Base-by-base conservation (phyloP, 2,888 invertebrate species). In the Campaea margaritaria region DNA sequence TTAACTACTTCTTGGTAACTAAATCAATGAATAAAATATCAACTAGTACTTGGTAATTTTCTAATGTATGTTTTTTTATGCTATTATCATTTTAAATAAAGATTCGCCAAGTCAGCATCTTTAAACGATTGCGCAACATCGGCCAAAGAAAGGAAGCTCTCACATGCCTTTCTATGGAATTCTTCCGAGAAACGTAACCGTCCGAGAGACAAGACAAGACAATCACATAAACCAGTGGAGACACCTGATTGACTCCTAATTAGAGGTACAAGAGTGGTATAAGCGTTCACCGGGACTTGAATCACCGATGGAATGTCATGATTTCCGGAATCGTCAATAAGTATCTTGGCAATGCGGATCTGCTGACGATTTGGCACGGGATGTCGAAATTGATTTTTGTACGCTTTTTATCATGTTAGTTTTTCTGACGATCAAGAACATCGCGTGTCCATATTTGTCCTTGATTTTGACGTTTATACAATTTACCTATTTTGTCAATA, bases 301-400 rank as follows among this genome's bases (percentile, higher is more conserved):
- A 72, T 83, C 80, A 81, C 63, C 67, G 64, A 62, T 58, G 86
- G 89, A 87, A 90, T 89, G 87, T 77, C 63, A 74, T 75, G 72
- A 82, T 82, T 87, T 89, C 89, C 89, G 87, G 86, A 74, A 74
- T 50, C 52, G 50, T 53, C 53, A 58, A 49, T 62, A 51, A 62
- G 34, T 16, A 31, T 38, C 50, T 46, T 44, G 58, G 58, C 60
- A 47, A 60, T 52, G 60, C 60, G 60, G 55, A 56, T 61, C 42
- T 55, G 47, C 16, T 38, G 45, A 54, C 46, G 49, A 46, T 14
- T 49, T 54, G 49, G 16, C 45, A 53, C 52, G 38, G 39, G 13
- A 36, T 39, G 50, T 46, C 15, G 14, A 21, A 53, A 49, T 46
- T 46, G 54, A 50, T 51, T 60, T 42, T 16, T 21, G n/a, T 38